Evolutionary conservation across 2,113 vertebrate species (phyloP), one percentile per base, ranked within the genome.

Genomic region (Calcarius ornatus): DNA sequence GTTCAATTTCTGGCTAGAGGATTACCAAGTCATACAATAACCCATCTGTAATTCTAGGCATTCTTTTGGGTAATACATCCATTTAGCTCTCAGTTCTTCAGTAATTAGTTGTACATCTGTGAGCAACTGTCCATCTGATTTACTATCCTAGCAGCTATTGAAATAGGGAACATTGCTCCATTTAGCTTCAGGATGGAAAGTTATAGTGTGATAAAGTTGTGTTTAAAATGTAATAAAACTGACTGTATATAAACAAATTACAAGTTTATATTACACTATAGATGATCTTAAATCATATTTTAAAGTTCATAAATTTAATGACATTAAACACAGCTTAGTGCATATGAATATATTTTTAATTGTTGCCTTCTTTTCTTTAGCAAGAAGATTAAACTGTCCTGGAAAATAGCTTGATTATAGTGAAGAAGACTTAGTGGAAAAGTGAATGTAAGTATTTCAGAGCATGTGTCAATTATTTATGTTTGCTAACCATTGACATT

Each of bases 391-490:
- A 72, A 94, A 84, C 91, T 75, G 69, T 88, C 90, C 96, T 96
- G 95, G 94, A 94, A 78, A 93, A 92, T 90, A 97, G 90, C 92
- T 94, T 96, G 95, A 96, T 37, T 92, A 77, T 85, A 92, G 92
- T 79, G 81, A 92, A 92, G 92, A 94, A 80, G 53, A 81, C n/a
- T 33, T 75, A 69, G 90, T 50, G 45, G 86, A 90, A 89, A 92
- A 92, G 95, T 94, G 92, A 96, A 96, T 95, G 96, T 96, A 94
- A 97, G 97, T 97, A 61, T 80, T 92, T 94, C 59, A 66, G 11
- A 78, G 31, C 48, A n/a, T 56, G 12, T 81, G 31, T 40, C 56
- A 43, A 45, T 89, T 95, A 78, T 57, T 79, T 87, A 31, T 82
- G 12, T 88, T 91, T 90, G 79, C 59, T 70, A 50, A 33, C 19